Percentiles rank a stretch among this genome's conserved stretches.
Evolutionary conservation across 2,888 invertebrate genomes (phyloP).

Genomic region (Catotricha subobsoleta): DNA sequence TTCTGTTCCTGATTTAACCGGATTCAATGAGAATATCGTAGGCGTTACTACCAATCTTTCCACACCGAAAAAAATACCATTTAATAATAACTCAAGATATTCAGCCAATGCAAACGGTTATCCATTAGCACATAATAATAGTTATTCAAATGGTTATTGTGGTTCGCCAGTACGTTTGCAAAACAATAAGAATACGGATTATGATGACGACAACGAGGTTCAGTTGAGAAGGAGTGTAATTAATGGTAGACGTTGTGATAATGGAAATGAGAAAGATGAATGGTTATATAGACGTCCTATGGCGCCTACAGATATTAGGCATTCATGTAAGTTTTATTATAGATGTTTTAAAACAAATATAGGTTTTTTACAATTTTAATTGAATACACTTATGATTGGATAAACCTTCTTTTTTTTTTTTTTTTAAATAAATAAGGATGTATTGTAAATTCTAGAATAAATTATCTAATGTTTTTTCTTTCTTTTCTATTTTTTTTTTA

Average conservation of each 20-base stretch:
- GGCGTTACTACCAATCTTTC: constrained; percentile 28
- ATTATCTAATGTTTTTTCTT: background rate
- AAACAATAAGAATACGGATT: constrained; percentile 11
- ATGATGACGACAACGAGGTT: constrained; percentile 25
- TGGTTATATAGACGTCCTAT: constrained; percentile 28
- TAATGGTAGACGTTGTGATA: constrained; percentile 1
- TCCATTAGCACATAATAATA: constrained; percentile 7
- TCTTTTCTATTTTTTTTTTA: constrained; percentile 5
- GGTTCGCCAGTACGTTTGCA: constrained; percentile 18
- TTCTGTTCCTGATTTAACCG: constrained; percentile 28
- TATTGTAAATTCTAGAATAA: too few species aligned
- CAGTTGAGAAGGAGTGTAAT: constrained; percentile 19
- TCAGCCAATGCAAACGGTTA: constrained; percentile 22
- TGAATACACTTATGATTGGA: too few species aligned
- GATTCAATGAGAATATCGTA: constrained; percentile 8
- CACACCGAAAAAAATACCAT: constrained; percentile 26
- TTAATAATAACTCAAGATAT: background rate
- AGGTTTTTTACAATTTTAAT: too few species aligned
- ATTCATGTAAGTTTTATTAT: constrained; percentile 26
- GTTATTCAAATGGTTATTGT: constrained; percentile 17
- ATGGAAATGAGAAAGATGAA: constrained; percentile 23
- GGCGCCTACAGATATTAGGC: constrained; percentile 27
- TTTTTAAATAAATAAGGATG: too few species aligned
- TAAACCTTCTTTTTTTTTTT: too few species aligned
- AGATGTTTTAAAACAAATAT: too few species aligned